Conservation (phyloP, 53 echinoderm and acorn worm genomes). For the Luidia sarsii region DNA sequence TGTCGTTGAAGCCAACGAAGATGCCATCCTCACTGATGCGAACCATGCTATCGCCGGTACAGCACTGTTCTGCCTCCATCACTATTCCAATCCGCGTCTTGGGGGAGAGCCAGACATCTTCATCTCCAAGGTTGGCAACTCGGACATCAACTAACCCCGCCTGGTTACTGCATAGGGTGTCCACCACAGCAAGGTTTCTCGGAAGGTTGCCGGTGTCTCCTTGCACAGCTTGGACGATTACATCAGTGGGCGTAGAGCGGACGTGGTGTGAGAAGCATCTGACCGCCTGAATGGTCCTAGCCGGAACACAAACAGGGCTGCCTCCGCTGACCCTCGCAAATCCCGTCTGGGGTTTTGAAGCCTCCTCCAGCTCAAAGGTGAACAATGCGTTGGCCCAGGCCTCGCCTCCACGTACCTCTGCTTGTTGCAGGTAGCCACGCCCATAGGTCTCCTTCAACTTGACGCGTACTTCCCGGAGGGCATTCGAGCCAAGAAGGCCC, state of each 20-base stretch:
- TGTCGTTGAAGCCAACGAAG: too few species aligned
- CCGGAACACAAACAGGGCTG: constrained; percentile 26
- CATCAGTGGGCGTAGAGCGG: background rate
- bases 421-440: background rate
- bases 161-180: background rate
- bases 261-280: constrained; percentile 8
- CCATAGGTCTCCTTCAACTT: constrained; percentile 1
- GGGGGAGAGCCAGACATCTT: constrained; percentile 34
- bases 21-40: too few species aligned
- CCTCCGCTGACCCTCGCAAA: background rate
- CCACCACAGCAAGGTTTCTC: constrained; percentile 12
- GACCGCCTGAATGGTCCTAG: background rate
- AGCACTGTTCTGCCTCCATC: background rate
- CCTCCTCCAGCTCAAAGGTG: constrained; percentile 8
- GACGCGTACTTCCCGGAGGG: constrained; percentile 6
- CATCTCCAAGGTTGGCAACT: constrained; percentile 21
- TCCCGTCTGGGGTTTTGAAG: background rate
- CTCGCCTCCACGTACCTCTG: background rate
- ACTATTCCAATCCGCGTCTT: background rate
- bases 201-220: background rate
- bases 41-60: background rate
- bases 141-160: background rate
- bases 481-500: constrained; percentile 45
- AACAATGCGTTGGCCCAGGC: constrained; percentile 12
- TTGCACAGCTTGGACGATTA: constrained; percentile 2